Percentiles rank a stretch among this genome's conserved stretches.
phyloP scores from a whole-genome alignment of 2,113 vertebrate genomes.

The Seriola aureovittata region DNA sequence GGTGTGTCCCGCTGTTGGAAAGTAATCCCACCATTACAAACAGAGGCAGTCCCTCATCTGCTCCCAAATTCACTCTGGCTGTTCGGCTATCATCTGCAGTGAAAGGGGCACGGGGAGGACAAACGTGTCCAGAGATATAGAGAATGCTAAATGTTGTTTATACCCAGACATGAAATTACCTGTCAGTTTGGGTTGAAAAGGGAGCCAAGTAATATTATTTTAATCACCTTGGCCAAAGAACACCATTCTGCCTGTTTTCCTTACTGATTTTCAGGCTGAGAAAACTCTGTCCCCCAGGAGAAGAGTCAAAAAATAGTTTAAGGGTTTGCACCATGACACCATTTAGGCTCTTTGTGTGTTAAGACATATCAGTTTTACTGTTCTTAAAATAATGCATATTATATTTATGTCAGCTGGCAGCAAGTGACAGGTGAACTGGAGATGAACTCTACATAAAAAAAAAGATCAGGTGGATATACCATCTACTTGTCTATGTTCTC shows the following conservation, averaged over 20 bases:
- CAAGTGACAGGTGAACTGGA: conserved; percentile 17
- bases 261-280: conserved; percentile 23
- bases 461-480: neutral
- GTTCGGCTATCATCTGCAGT: conserved; percentile 51
- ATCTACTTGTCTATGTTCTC: neutral
- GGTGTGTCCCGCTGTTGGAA: conserved; percentile 17
- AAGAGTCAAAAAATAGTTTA: conserved; percentile 25
- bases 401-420: conserved; percentile 1
- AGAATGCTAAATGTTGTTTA: conserved; percentile 57
- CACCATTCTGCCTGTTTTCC: conserved; percentile 35
- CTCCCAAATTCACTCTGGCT: conserved; percentile 54
- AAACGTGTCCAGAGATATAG: conserved; percentile 49
- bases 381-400: conserved; percentile 4
- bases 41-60: conserved; percentile 49
- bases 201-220: conserved; percentile 57
- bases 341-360: neutral
- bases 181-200: conserved; percentile 68
- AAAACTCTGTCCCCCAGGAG: conserved; percentile 33
- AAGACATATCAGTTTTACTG: neutral
- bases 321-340: conserved; percentile 12
- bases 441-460: conserved; percentile 25
- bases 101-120: conserved; percentile 57
- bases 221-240: conserved; percentile 64
- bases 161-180: conserved; percentile 68
- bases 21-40: conserved; percentile 56